Conservation (phyloP, 2,888 invertebrate genomes). For the Lasioglossum zephyrum region DNA sequence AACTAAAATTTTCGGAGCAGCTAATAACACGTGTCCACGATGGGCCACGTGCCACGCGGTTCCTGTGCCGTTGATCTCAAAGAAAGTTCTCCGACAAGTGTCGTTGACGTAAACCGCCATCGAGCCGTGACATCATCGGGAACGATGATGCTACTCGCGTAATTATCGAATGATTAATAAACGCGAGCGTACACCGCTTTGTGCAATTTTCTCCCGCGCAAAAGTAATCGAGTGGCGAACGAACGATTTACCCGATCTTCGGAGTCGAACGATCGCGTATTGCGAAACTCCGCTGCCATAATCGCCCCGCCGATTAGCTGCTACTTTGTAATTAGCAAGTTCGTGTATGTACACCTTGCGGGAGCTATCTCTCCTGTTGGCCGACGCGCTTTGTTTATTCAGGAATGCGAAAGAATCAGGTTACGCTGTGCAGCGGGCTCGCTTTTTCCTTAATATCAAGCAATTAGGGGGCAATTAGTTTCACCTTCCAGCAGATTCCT, state of each 20-base stretch:
- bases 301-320: background rate
- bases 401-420: constrained; percentile 21
- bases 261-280: constrained; percentile 1
- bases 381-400: background rate
- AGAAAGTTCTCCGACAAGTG: constrained; percentile 53
- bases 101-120: constrained; percentile 4
- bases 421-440: constrained; percentile 8
- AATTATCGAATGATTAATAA: constrained; percentile 33
- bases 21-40: constrained; percentile 59
- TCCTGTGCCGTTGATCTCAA: constrained; percentile 31
- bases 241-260: constrained; percentile 28
- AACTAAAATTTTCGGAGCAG: constrained; percentile 54
- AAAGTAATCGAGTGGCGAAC: background rate
- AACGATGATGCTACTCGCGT: constrained; percentile 5
- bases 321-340: constrained; percentile 6
- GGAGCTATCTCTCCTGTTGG: background rate
- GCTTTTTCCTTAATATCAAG: constrained; percentile 21
- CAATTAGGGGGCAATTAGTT: constrained; percentile 53
- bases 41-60: constrained; percentile 57
- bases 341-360: background rate
- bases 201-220: background rate
- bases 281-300: constrained; percentile 26
- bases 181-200: background rate
- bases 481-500: constrained; percentile 50
- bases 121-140: constrained; percentile 34